A percentile compares a stretch with the other conserved stretches of the same genome.
phyloP scores from a whole-genome alignment of 2,797 vertebrate species.

The Thamnophis elegans region DNA sequence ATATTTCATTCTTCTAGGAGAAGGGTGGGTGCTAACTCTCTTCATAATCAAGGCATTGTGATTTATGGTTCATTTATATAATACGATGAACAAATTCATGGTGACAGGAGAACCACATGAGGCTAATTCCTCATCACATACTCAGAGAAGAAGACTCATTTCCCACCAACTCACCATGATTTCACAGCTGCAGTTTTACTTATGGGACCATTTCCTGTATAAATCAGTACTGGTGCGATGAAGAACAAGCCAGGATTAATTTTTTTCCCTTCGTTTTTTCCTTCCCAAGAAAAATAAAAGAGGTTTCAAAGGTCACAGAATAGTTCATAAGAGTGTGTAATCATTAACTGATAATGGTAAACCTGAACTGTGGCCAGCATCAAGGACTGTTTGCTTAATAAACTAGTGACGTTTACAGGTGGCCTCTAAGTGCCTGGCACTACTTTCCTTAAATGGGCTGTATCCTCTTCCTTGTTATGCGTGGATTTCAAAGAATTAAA shows the following conservation, averaged over 20 bases:
- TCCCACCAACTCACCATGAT: conserved; percentile 40
- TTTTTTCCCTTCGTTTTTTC: neutral
- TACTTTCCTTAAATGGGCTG: neutral
- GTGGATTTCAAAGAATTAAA: conserved; percentile 29
- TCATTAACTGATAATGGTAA: conserved; percentile 22
- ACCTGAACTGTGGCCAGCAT: conserved; percentile 6
- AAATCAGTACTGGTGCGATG: neutral
- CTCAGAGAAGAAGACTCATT: conserved; percentile 13
- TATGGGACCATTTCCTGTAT: neutral
- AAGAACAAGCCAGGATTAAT: neutral
- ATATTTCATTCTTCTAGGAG: no score
- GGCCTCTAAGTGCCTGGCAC: conserved; percentile 38
- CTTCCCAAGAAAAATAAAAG: neutral
- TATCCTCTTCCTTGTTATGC: neutral
- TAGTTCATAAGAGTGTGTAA: neutral
- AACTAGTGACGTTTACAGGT: conserved; percentile 38
- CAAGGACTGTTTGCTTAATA: neutral
- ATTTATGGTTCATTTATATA: neutral
- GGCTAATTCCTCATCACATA: neutral
- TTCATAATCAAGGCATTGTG: neutral
- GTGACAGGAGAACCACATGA: neutral
- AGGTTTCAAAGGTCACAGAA: neutral
- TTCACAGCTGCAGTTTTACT: conserved; percentile 10
- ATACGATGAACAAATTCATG: neutral
- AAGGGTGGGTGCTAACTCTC: no score